A percentile compares a stretch with the other conserved stretches of the same genome.
phyloP scores from a whole-genome alignment of 92 coral and sea anemone species.

The Zoanthus sansibaricus region DNA sequence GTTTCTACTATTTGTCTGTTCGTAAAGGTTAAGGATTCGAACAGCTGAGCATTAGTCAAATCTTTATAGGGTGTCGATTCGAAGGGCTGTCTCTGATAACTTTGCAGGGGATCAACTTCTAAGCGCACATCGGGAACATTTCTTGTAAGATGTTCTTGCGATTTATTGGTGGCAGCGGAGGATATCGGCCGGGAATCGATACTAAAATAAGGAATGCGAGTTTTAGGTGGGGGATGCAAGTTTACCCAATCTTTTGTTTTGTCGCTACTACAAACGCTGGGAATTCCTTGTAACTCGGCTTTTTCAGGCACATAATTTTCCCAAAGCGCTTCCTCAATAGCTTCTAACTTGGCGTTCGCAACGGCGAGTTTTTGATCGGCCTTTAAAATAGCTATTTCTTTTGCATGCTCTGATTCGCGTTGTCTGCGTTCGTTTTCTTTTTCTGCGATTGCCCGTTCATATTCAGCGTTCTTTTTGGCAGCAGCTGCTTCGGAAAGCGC shows the following conservation, averaged over 20 bases:
- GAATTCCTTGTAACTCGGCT: no score
- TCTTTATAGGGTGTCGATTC: not conserved
- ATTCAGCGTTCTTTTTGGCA: no score
- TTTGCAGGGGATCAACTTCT: not conserved
- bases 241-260: conserved; percentile 41
- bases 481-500: no score
- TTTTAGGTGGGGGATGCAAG: not conserved
- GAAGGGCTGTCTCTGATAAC: not conserved
- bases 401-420: no score
- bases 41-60: not conserved
- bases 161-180: not conserved
- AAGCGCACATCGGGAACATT: not conserved
- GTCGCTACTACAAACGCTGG: no score
- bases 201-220: not conserved
- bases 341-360: no score
- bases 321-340: no score
- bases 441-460: no score
- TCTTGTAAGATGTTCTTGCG: not conserved
- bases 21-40: conserved; percentile 6
- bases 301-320: no score
- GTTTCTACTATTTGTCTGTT: conserved; percentile 24
- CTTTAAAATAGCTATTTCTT: no score
- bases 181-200: not conserved
- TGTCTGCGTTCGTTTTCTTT: no score
- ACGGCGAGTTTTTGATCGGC: no score